Evolutionary conservation across 2,888 invertebrate genomes (phyloP), one percentile per base, ranked within the genome.

Genomic region (Drosophila silvestris): DNA sequence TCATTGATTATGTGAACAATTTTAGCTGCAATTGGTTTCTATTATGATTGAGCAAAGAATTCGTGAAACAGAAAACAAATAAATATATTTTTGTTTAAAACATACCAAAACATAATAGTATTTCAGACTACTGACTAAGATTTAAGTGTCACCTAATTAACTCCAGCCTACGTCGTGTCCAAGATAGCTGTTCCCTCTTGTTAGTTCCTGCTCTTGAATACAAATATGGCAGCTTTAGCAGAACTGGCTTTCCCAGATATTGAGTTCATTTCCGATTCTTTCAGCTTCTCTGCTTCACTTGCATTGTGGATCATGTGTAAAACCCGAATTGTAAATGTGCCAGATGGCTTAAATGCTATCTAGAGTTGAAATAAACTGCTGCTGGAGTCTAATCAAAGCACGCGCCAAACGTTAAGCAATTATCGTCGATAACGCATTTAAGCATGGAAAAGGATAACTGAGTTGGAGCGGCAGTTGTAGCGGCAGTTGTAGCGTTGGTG

Each of bases 371-470:
- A 58, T 58, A 10, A 58, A 30, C 41, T 44, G 41, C 16, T 58
- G 28, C 5, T 9, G 5, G 16, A 30, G 22, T 22, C 22, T 77
- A 70, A 82, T 83, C 73, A 82, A 81, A 74, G 79, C 83, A 82
- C 83, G 83, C 77, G 72, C 67, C 61, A 77, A 73, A 62, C 77
- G 80, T 81, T 84, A 77, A 84, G 79, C 82, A 85, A 85, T 85
- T 84, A 85, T 79, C 77, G 71, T 73, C 82, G 83, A 82, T 82
- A 85, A 77, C 73, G 74, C 72, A 83, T 83, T 85, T 79, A 82
- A 73, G 70, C 53, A 57, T 41, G 60, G 37, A 60, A 63, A 22
- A 57, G 39, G 59, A 41, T 30, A 58, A 56, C 51, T 39, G 62
- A 28, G 26, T n/a, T 47, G 32, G 16, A 1, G 5, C 7, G 30